Conservation (phyloP, 2,888 invertebrate species). For the Himalopsyche tibetana region DNA sequence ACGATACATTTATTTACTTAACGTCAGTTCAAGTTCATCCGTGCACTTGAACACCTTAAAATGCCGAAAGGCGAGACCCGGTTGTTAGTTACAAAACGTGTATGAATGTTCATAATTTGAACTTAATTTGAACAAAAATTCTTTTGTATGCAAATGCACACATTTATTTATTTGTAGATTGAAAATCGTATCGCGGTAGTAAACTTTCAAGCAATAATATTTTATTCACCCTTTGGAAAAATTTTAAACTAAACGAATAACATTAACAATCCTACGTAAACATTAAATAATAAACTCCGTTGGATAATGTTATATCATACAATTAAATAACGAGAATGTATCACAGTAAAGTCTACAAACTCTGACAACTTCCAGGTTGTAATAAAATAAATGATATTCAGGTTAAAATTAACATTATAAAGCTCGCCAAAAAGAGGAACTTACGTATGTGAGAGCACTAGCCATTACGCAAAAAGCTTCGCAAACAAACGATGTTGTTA, state of each 20-base stretch:
- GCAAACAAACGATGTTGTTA: neutral
- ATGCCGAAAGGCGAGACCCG: too few species aligned
- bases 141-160: too few species aligned
- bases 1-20: too few species aligned
- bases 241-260: neutral
- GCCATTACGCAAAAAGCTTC: neutral
- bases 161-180: too few species aligned
- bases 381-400: conserved; percentile 8
- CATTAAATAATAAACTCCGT: neutral
- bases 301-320: neutral
- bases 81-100: too few species aligned
- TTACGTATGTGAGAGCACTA: neutral
- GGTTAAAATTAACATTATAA: conserved; percentile 14
- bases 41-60: too few species aligned
- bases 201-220: neutral
- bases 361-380: neutral
- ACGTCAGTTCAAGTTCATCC: too few species aligned
- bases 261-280: neutral
- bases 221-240: neutral
- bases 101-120: too few species aligned
- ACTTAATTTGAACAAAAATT: too few species aligned
- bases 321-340: neutral
- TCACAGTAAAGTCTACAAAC: neutral
- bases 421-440: neutral
- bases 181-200: too few species aligned